A percentile compares a stretch with the other conserved stretches of the same genome.
These are phyloP conservation scores for Chaenodraco wilsoni DNA, from an alignment of 2,797 vertebrate genomes.

Conservation along the genomic window DNA sequence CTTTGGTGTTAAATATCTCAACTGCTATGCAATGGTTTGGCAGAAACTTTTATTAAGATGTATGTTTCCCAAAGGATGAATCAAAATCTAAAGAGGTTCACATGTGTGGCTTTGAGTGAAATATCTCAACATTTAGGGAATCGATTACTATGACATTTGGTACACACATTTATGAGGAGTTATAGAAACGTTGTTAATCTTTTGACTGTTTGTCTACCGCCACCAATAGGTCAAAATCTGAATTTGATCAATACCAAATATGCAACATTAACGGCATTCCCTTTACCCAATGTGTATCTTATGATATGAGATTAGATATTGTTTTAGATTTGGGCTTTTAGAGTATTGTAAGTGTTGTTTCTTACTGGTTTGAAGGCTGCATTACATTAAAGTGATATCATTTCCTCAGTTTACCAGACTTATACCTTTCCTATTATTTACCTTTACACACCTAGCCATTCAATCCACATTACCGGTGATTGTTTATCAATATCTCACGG, in stretches of 20 bases:
- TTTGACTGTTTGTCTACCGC: not conserved
- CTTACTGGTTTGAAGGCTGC: too few relatives aligned
- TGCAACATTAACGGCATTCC: not conserved
- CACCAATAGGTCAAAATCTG: not conserved
- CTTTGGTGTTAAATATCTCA: conserved; percentile 16
- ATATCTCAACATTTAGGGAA: not conserved
- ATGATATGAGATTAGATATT: too few relatives aligned
- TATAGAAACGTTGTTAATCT: not conserved
- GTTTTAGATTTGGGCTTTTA: too few relatives aligned
- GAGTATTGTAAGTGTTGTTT: too few relatives aligned
- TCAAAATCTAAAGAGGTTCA: not conserved
- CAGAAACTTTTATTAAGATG: not conserved
- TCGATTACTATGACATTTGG: not conserved
- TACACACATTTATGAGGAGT: not conserved
- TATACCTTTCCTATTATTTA: too few relatives aligned
- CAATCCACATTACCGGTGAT: too few relatives aligned
- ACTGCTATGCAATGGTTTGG: not conserved
- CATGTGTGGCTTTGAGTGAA: not conserved
- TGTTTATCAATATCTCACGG: too few relatives aligned
- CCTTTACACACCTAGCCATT: too few relatives aligned
- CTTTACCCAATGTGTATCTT: not conserved
- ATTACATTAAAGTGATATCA: too few relatives aligned
- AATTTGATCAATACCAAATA: not conserved
- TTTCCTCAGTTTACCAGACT: too few relatives aligned
- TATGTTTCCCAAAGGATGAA: not conserved